Evolutionary conservation across 2,888 invertebrate genomes (phyloP).

Genomic region (Theristus sp.): DNA sequence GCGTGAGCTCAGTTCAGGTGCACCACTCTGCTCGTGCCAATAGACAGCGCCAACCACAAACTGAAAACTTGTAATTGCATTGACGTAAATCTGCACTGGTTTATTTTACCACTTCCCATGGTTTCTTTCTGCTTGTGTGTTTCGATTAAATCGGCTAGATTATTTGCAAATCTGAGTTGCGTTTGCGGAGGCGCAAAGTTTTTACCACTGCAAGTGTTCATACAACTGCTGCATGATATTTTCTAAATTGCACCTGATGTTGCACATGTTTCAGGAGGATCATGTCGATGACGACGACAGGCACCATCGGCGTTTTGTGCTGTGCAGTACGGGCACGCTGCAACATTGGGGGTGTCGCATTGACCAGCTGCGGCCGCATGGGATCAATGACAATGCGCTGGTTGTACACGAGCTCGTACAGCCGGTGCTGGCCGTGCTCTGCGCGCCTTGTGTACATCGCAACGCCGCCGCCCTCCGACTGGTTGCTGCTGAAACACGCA

Average conservation of each 20-base stretch:
- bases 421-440: background rate
- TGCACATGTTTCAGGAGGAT: background rate
- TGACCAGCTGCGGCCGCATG: background rate
- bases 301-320: no score
- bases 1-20: background rate
- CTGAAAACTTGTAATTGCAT: background rate
- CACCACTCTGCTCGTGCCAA: background rate
- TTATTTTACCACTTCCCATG: background rate
- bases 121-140: background rate
- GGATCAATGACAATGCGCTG: background rate
- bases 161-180: no score
- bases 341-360: background rate
- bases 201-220: no score
- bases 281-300: background rate
- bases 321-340: no score
- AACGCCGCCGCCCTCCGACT: background rate
- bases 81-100: background rate
- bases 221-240: no score
- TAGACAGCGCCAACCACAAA: no score
- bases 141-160: no score
- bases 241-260: no score
- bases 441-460: background rate
- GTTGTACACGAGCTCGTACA: background rate
- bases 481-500: background rate
- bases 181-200: no score